Conservation (phyloP, 2,888 invertebrate genomes). For the Tigriopus californicus region DNA sequence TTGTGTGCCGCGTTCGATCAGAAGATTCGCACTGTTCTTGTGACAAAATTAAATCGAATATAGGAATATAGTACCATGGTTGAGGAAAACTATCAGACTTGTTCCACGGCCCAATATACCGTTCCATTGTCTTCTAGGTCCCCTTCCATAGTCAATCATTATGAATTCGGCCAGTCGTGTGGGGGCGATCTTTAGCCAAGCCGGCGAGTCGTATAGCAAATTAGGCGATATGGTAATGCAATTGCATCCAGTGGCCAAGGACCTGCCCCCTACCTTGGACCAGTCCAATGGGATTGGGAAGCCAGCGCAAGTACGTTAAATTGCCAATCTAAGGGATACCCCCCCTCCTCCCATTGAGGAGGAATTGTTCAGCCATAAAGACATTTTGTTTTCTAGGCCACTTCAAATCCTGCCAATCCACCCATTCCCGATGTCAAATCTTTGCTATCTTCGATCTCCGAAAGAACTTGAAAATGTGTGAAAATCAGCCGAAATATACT, state of each 20-base stretch:
- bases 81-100: neutral
- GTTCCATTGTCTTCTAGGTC: neutral
- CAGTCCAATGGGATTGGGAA: no score
- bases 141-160: neutral
- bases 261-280: neutral
- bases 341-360: no score
- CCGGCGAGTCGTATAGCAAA: slow-evolving; percentile 8
- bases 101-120: neutral
- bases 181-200: slow-evolving; percentile 10
- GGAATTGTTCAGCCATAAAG: no score
- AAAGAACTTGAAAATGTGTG: no score
- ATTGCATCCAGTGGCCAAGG: neutral
- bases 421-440: no score
- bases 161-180: slow-evolving; percentile 12
- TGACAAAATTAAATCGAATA: slow-evolving; percentile 54
- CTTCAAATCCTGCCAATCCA: no score
- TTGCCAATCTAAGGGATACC: no score
- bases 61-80: slow-evolving; percentile 14
- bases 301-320: no score
- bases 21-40: slow-evolving; percentile 59
- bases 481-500: no score
- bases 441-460: no score
- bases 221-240: slow-evolving; percentile 7
- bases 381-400: no score
- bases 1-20: slow-evolving; percentile 85